Conservation (phyloP, 2,888 invertebrate genomes). For the Phyllotreta cruciferae region DNA sequence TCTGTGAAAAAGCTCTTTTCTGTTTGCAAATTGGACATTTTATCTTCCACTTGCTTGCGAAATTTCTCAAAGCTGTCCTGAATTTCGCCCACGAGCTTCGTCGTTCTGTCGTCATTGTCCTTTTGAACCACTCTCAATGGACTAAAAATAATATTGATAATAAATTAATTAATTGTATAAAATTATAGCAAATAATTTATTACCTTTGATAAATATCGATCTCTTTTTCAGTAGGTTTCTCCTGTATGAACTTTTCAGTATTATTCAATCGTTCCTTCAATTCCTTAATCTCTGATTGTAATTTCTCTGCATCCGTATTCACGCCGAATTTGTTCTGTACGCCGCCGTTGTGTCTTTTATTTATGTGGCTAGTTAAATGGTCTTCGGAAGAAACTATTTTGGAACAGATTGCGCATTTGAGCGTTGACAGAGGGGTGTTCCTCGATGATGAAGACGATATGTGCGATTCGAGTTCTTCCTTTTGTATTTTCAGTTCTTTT, state of each 20-base stretch:
- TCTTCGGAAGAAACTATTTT: constrained; percentile 72
- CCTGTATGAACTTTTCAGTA: constrained; percentile 65
- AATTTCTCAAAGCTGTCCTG: constrained; percentile 56
- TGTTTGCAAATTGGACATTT: constrained; percentile 60
- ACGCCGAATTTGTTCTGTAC: constrained; percentile 48
- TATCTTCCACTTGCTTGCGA: constrained; percentile 54
- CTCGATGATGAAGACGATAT: constrained; percentile 60
- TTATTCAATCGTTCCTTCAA: constrained; percentile 69
- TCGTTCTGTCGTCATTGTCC: constrained; percentile 24
- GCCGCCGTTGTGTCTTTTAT: constrained; percentile 64
- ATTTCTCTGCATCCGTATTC: constrained; percentile 67
- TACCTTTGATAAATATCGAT: constrained; percentile 32
- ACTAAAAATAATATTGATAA: not conserved
- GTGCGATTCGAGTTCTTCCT: constrained; percentile 64
- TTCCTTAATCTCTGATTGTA: constrained; percentile 70
- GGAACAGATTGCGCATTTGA: constrained; percentile 70
- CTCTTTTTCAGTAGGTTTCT: constrained; percentile 45
- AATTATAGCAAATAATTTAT: not conserved
- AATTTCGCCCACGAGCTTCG: constrained; percentile 46
- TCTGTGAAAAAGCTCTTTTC: constrained; percentile 65
- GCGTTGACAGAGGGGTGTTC: constrained; percentile 56
- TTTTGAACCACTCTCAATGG: constrained; percentile 26
- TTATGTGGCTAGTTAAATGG: constrained; percentile 69
- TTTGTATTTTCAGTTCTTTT: constrained; percentile 51
- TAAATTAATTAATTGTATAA: not conserved